Base-by-base conservation (phyloP, 2,113 vertebrate species). In the Sinocyclocheilus rhinocerous region DNA sequence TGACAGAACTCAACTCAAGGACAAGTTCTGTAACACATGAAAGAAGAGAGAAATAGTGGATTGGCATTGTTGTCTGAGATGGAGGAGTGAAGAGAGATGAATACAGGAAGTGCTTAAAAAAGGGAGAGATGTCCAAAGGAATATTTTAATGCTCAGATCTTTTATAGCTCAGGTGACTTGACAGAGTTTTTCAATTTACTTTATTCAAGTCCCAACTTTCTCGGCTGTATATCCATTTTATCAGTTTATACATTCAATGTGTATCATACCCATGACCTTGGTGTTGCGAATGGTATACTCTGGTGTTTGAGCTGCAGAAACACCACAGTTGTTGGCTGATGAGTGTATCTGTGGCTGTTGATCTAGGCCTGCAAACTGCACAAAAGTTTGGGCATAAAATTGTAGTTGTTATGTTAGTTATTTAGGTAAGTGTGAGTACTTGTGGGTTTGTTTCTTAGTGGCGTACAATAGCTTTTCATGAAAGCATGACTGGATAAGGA, bases 1-100 rank as follows among this genome's bases (percentile, higher is more conserved):
- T 82, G 42, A 70, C 42, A 63, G 55, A 82, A 70, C 42, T 81
- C 52, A 45, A 59, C 59, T 81, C 63, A 82, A 82, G 63, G 80
- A 52, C 80, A 82, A 82, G 45, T 24, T 6, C 61, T 50, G 18
- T 48, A 81, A 65, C 33, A 45, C 55, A 52, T 76, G 42, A 69
- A 52, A 33, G 45, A 82, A 82, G 63, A 6, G 24, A 57, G 24
- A 50, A 50, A 50, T 12, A 29, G 18, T 7, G 39, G n/a, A 52
- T 77, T 67, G 13, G n/a, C 59, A 50, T 36, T 82, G 63, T 70
- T 82, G 81, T n/a, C 24, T 52, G 16, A 1, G 26, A 67, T 70
- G 45, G 81, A 42, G 20, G 18, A 20, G 20, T 39, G 52, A 65
- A 59, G 50, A 33, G 26, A 29, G 2, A 45, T 42, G 15, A 67